A percentile compares a stretch with the other conserved stretches of the same genome.
phyloP scores from a whole-genome alignment of 2,113 vertebrate species.

The zebrafish (Danio rerio) region GRCz12tu NC_133192.1:25337501-25338000 shows the following conservation, averaged over 20 bases:
- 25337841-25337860: slow-evolving; percentile 60
- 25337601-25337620: slow-evolving; percentile 96
- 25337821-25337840: slow-evolving; percentile 30
- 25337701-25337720: slow-evolving; percentile 78
- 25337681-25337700: slow-evolving; percentile 99
- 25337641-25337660: slow-evolving; percentile 98
- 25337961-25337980: slow-evolving; percentile 94
- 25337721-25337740: slow-evolving; percentile 34
- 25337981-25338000: slow-evolving; percentile 86
- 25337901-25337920: slow-evolving; percentile 94
- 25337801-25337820: slow-evolving; percentile 28
- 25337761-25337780: slow-evolving; percentile 62
- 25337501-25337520: not conserved
- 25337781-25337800: slow-evolving; percentile 53
- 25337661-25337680: slow-evolving; percentile 99
- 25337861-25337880: slow-evolving; percentile 87
- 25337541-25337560: slow-evolving; percentile 76
- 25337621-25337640: slow-evolving; percentile 99
- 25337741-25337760: slow-evolving; percentile 60
- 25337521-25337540: not conserved
- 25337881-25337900: slow-evolving; percentile 98
- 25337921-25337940: slow-evolving; percentile 96
- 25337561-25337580: slow-evolving; percentile 98
- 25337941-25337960: slow-evolving; percentile 91
- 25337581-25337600: slow-evolving; percentile 97